These are phyloP conservation scores for Arothron firmamentum DNA, from an alignment of 2,113 vertebrate genomes.

Conservation along the genomic window DNA sequence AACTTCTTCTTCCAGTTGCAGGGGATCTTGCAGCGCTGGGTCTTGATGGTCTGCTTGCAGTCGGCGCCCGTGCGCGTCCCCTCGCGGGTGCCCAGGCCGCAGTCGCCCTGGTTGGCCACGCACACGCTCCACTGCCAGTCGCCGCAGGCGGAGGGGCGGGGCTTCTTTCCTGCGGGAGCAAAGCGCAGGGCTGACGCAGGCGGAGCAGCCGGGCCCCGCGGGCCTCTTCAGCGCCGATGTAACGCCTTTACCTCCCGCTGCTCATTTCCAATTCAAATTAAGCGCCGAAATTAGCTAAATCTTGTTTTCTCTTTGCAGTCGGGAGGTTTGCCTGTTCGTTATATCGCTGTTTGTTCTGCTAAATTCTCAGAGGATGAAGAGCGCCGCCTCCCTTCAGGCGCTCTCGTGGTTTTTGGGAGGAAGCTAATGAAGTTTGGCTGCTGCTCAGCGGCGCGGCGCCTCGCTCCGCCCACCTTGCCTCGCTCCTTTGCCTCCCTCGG, in stretches of 20 bases:
- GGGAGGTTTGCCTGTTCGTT: slow-evolving; percentile 22
- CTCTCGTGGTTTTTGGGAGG: too few relatives aligned
- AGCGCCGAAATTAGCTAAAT: slow-evolving; percentile 40
- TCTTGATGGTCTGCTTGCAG: slow-evolving; percentile 96
- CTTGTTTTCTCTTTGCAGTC: slow-evolving; percentile 30
- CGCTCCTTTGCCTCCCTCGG: slow-evolving; percentile 70
- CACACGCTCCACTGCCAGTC: slow-evolving; percentile 98
- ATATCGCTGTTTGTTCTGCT: slow-evolving; percentile 28
- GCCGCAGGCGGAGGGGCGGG: slow-evolving; percentile 92
- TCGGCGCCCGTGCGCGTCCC: slow-evolving; percentile 87
- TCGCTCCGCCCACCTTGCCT: slow-evolving; percentile 68
- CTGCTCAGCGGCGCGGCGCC: too few relatives aligned
- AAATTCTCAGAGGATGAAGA: slow-evolving; percentile 36
- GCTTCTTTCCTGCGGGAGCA: slow-evolving; percentile 84
- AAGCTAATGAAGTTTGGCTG: too few relatives aligned
- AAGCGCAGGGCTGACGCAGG: neutral
- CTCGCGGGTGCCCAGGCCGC: slow-evolving; percentile 91
- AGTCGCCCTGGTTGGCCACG: slow-evolving; percentile 90
- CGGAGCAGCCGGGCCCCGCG: neutral
- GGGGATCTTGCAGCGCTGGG: slow-evolving; percentile 97
- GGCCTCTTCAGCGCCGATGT: slow-evolving; percentile 16
- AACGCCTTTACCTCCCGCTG: slow-evolving; percentile 22
- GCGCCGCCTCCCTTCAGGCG: slow-evolving; percentile 9
- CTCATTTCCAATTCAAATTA: slow-evolving; percentile 45
- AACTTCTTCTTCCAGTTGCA: slow-evolving; percentile 99